Base-by-base conservation (phyloP, 2,888 invertebrate genomes). In the Drosophila tripunctata region DNA sequence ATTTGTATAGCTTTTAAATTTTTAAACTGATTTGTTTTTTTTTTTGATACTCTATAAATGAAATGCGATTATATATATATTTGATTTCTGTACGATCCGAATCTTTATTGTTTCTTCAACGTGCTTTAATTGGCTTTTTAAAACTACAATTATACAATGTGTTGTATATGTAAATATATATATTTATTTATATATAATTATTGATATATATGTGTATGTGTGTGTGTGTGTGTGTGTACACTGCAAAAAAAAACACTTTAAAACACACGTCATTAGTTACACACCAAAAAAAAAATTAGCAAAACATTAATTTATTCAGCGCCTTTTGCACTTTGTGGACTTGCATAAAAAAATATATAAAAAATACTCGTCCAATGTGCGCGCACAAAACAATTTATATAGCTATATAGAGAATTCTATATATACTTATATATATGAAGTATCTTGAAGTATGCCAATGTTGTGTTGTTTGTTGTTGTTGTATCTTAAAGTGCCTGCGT, bases 51-150 rank as follows among this genome's bases (percentile, higher is more conserved):
- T 5, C 19, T 12, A n/a, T 2, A 15, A 43, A 43, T 15, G 27
- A 43, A 43, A 43, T n/a, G 17, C 24, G 17, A 36, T 48, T 17
- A 48, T 50, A 48, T 48, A 36, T 19, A 50, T 50, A 36, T 19
- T 50, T 50, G 33, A 50, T 63, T 72, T 64, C 76, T 76, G 77
- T 82, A 83, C 79, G 86, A 85, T 87, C 75, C 67, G 80, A 88
- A 83, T 80, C 83, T 84, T 84, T 87, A 84, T 86, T 88, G 84
- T 83, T 88, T 88, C 88, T 67, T 84, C 82, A 83, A 87, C 83
- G 82, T 87, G 67, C 79, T 70, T 67, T 81, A n/a, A n/a, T n/a
- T n/a, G n/a, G 70, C 69, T 64, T 77, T 81, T 82, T 48, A 56
- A 78, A 65, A 60, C 79, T 87, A 87, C 64, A 68, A 51, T 69